Evolutionary conservation across 2,888 invertebrate species (phyloP).

Genomic region (Leptopilina myrica): DNA sequence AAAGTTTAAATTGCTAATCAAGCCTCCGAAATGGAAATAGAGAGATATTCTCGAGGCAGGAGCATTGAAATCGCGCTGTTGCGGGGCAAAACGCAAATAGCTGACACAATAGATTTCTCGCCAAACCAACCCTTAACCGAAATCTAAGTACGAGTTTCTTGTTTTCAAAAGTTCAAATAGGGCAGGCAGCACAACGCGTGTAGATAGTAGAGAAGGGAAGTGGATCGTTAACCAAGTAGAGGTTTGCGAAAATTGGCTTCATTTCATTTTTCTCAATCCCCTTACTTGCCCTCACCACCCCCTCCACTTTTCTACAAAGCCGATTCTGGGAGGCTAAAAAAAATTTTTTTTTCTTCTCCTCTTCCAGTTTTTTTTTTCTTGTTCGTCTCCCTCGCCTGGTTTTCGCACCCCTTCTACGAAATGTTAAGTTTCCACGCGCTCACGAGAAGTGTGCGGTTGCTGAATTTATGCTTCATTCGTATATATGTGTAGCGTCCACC

Average conservation of each 20-base stretch:
- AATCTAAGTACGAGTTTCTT: constrained; percentile 7
- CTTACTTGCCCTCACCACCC: too few species aligned
- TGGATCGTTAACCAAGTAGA: constrained; percentile 20
- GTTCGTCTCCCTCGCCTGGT: constrained; percentile 49
- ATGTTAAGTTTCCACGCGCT: constrained; percentile 60
- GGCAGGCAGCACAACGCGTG: background rate
- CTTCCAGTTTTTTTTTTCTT: constrained; percentile 22
- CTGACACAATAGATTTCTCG: constrained; percentile 30
- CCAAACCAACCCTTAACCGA: background rate
- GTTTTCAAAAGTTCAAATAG: constrained; percentile 22
- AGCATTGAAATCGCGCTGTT: constrained; percentile 27
- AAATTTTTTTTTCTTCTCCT: background rate
- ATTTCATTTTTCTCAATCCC: background rate
- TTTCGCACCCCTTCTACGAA: constrained; percentile 58
- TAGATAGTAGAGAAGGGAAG: background rate
- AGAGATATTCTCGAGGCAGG: background rate
- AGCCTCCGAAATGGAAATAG: background rate
- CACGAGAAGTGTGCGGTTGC: constrained; percentile 56
- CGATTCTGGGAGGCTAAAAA: background rate
- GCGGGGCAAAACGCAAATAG: constrained; percentile 16
- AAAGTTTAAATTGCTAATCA: constrained; percentile 19
- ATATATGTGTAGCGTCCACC: constrained; percentile 56
- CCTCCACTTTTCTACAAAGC: background rate
- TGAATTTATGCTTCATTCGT: constrained; percentile 72
- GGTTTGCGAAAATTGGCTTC: constrained; percentile 31